A percentile compares a stretch with the other conserved stretches of the same genome.
These are phyloP conservation scores for Andricus curvator DNA, from an alignment of 2,888 invertebrate species.

Conservation along the genomic window DNA sequence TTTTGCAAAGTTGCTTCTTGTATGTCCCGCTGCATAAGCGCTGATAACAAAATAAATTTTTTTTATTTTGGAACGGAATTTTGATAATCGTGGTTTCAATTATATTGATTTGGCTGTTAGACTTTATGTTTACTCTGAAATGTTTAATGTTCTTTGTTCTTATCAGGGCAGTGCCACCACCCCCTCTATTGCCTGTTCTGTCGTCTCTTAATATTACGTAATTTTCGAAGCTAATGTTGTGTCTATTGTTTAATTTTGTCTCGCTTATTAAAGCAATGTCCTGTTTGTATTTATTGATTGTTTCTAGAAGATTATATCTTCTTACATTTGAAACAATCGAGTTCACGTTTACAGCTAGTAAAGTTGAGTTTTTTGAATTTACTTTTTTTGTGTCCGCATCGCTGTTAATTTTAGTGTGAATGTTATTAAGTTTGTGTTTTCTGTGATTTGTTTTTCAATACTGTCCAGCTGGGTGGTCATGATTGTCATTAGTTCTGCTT, in stretches of 20 bases:
- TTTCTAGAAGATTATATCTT: not conserved
- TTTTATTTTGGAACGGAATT: not conserved
- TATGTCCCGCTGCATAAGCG: conserved; percentile 40
- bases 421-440: too few relatives aligned
- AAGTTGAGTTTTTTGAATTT: not conserved
- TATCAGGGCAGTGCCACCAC: conserved; percentile 46
- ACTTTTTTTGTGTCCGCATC: too few relatives aligned
- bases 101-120: not conserved
- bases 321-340: conserved; percentile 23
- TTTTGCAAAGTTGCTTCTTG: not conserved
- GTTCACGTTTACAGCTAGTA: conserved; percentile 42
- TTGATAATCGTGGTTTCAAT: conserved; percentile 44
- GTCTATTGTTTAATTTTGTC: conserved; percentile 46
- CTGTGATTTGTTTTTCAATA: too few relatives aligned
- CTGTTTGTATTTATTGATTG: conserved; percentile 4
- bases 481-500: too few relatives aligned
- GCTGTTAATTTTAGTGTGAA: too few relatives aligned
- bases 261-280: conserved; percentile 47
- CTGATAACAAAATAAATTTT: conserved; percentile 44
- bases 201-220: conserved; percentile 43
- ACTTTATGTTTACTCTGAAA: not conserved
- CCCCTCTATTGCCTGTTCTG: conserved; percentile 19
- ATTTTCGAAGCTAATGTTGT: conserved; percentile 38
- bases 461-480: too few relatives aligned
- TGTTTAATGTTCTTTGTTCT: conserved; percentile 31